These are phyloP conservation scores for Drosophila merina DNA, from an alignment of 2,888 invertebrate species.

Conservation along the genomic window DNA sequence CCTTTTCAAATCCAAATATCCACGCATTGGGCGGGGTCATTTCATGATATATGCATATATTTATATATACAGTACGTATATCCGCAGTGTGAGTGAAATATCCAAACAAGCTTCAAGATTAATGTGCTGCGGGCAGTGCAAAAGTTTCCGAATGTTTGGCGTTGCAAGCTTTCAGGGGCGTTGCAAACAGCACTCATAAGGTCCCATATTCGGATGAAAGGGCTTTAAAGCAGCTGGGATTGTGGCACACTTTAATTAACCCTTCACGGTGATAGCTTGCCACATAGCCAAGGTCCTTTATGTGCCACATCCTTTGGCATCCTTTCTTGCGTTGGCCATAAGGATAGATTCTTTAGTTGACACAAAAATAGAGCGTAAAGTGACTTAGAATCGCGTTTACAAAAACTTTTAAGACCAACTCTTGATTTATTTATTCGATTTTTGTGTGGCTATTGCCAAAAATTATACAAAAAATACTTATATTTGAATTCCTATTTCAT, in stretches of 20 bases:
- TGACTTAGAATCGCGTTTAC: too few relatives aligned
- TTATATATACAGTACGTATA: background rate
- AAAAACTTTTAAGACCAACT: too few relatives aligned
- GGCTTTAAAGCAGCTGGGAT: conserved; percentile 2
- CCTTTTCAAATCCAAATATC: conserved; percentile 57
- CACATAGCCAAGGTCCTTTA: background rate
- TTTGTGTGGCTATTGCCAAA: too few relatives aligned
- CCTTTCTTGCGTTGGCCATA: too few relatives aligned
- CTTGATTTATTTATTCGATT: too few relatives aligned
- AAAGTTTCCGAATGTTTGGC: conserved; percentile 41
- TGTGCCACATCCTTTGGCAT: too few relatives aligned
- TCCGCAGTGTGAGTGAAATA: conserved; percentile 10
- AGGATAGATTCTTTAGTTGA: too few relatives aligned
- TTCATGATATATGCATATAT: conserved; percentile 4
- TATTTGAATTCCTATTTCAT: too few relatives aligned
- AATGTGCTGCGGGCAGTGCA: conserved; percentile 48
- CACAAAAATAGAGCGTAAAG: too few relatives aligned
- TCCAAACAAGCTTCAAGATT: conserved; percentile 40
- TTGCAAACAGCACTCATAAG: conserved; percentile 24
- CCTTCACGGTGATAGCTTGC: background rate
- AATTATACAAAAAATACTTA: too few relatives aligned
- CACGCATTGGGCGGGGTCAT: conserved; percentile 30
- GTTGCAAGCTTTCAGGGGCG: conserved; percentile 41
- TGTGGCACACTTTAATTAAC: background rate
- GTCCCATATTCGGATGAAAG: background rate